Evolutionary conservation across 2,113 vertebrate genomes (phyloP).

Genomic region (Megalops atlanticus): DNA sequence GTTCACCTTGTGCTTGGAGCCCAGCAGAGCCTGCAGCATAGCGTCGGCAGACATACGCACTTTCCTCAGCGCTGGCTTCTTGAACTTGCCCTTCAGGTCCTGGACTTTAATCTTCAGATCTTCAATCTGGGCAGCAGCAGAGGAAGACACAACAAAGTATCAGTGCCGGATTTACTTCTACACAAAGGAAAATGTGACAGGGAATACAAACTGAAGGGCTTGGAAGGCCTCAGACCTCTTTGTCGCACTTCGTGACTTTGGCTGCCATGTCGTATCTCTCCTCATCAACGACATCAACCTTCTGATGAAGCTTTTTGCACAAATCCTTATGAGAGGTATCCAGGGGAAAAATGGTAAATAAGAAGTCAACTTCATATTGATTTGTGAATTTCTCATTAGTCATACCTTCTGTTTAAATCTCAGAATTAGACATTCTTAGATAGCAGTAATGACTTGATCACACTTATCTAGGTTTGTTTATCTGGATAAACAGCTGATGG

Average conservation of each 20-base stretch:
- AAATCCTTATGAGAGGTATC: constrained; percentile 74
- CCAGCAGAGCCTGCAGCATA: constrained; percentile 31
- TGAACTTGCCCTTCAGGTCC: constrained; percentile 33
- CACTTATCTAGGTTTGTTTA: too few relatives aligned
- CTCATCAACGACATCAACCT: constrained; percentile 86
- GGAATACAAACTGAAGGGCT: not conserved
- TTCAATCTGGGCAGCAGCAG: not conserved
- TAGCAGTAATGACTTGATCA: not conserved
- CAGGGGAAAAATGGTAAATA: not conserved
- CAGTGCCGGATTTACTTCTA: not conserved
- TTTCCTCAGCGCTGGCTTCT: constrained; percentile 33
- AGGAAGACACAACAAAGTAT: not conserved
- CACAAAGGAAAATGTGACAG: not conserved
- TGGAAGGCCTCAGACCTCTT: constrained; percentile 77
- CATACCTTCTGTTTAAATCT: not conserved
- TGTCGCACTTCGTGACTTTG: constrained; percentile 81
- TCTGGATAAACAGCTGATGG: not conserved
- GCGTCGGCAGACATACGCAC: constrained; percentile 30
- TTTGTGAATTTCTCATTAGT: not conserved
- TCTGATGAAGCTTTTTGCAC: constrained; percentile 85
- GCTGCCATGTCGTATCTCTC: constrained; percentile 89
- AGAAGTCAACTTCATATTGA: not conserved
- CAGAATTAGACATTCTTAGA: not conserved
- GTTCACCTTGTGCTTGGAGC: constrained; percentile 34
- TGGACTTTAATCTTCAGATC: constrained; percentile 25